These are phyloP conservation scores for Galbula dea DNA, from an alignment of 2,113 vertebrate species.

Conservation along the genomic window DNA sequence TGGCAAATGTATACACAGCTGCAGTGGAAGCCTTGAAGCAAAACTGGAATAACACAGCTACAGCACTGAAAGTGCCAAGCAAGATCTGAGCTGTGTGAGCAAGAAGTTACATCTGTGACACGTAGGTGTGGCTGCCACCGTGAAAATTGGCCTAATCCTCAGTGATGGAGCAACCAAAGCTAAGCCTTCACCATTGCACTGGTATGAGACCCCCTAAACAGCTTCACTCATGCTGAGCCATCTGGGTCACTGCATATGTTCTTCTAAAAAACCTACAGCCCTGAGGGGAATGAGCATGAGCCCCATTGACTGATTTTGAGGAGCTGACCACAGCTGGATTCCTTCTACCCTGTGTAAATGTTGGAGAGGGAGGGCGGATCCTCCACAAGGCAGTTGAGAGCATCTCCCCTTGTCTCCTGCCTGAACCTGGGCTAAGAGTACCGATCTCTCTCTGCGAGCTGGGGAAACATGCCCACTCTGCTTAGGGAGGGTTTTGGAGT, in stretches of 20 bases:
- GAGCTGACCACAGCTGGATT: neutral
- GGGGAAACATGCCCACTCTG: neutral
- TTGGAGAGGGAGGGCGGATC: neutral
- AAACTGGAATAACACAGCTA: slow-evolving; percentile 9
- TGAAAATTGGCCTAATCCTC: neutral
- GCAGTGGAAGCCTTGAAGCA: slow-evolving; percentile 32
- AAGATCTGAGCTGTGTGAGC: neutral
- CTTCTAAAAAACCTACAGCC: neutral
- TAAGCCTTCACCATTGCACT: neutral
- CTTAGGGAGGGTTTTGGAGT: neutral
- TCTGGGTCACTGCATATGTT: neutral
- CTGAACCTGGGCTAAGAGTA: neutral
- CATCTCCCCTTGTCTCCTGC: neutral
- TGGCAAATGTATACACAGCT: slow-evolving; percentile 23
- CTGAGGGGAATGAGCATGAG: neutral
- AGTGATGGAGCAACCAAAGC: neutral
- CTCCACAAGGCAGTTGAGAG: neutral
- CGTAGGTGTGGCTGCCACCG: neutral
- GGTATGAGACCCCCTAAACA: neutral
- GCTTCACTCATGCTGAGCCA: neutral
- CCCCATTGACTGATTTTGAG: neutral
- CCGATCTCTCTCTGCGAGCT: no score
- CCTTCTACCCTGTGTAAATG: neutral
- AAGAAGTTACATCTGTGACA: neutral
- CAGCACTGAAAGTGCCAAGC: neutral